phyloP scores from a whole-genome alignment of 2,113 vertebrate genomes.

The Myotis lucifugus region DNA sequence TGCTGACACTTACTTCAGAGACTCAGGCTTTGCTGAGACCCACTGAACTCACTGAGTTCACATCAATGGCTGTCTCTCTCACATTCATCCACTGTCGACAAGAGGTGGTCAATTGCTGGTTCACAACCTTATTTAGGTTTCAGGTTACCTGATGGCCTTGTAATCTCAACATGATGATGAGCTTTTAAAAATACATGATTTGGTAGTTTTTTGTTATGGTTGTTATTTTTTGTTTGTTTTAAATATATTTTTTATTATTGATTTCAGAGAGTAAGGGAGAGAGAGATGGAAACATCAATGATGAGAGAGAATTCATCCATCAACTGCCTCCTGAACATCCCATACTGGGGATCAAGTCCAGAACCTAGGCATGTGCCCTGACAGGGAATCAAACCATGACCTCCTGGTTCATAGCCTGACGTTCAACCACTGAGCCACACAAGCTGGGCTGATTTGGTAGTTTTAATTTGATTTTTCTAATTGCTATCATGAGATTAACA shows the following conservation, averaged over 20 bases:
- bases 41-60: not conserved
- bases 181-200: not conserved
- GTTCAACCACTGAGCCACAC: no score
- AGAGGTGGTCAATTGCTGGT: not conserved
- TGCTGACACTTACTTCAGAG: not conserved
- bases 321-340: no score
- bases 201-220: not conserved
- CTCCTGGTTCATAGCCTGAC: no score
- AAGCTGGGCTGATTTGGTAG: not conserved
- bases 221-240: no score
- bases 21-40: not conserved
- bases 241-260: no score
- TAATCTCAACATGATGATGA: not conserved
- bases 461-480: slow-evolving; percentile 5
- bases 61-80: not conserved
- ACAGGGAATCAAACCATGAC: no score
- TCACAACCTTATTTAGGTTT: not conserved
- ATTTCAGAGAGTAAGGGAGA: no score
- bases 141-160: not conserved
- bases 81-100: not conserved
- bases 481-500: not conserved
- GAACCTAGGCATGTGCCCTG: no score
- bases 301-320: no score
- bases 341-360: no score
- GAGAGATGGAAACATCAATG: no score